These are phyloP conservation scores for Hydropsyche betteni DNA, from an alignment of 2,888 invertebrate genomes.

Conservation along the genomic window DNA sequence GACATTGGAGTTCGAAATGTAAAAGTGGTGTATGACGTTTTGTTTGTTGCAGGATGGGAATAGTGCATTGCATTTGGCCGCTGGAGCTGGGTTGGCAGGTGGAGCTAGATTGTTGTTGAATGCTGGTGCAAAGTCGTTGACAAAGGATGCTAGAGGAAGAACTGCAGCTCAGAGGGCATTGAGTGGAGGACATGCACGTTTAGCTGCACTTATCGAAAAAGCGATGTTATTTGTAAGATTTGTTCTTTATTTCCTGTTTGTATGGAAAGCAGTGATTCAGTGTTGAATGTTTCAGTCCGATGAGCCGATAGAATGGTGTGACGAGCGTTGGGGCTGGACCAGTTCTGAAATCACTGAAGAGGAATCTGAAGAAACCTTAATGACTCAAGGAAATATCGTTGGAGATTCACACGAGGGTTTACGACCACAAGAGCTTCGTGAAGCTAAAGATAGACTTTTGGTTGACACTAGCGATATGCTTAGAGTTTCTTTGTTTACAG, in stretches of 20 bases:
- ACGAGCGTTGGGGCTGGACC: conserved; percentile 49
- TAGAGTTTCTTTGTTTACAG: conserved; percentile 74
- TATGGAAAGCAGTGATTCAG: neutral
- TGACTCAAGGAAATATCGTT: conserved; percentile 57
- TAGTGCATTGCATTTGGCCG: conserved; percentile 74
- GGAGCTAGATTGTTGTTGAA: conserved; percentile 71
- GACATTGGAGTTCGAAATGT: neutral
- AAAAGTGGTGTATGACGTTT: neutral
- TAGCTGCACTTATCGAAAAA: conserved; percentile 72
- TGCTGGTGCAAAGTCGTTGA: conserved; percentile 69
- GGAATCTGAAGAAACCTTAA: conserved; percentile 62
- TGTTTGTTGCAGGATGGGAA: conserved; percentile 64
- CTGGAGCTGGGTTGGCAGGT: conserved; percentile 68
- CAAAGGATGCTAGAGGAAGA: conserved; percentile 69
- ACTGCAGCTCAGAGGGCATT: conserved; percentile 75
- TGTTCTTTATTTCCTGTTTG: neutral
- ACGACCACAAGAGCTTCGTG: conserved; percentile 73
- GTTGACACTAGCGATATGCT: conserved; percentile 78
- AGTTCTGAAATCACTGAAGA: conserved; percentile 57
- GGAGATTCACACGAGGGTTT: conserved; percentile 69
- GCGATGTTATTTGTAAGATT: conserved; percentile 73
- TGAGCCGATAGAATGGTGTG: conserved; percentile 49
- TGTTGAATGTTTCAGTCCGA: conserved; percentile 45
- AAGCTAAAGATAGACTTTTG: conserved; percentile 74
- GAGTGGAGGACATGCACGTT: conserved; percentile 67